Base-by-base conservation (phyloP, 2,113 vertebrate genomes). In the Amphiprion ocellaris region DNA sequence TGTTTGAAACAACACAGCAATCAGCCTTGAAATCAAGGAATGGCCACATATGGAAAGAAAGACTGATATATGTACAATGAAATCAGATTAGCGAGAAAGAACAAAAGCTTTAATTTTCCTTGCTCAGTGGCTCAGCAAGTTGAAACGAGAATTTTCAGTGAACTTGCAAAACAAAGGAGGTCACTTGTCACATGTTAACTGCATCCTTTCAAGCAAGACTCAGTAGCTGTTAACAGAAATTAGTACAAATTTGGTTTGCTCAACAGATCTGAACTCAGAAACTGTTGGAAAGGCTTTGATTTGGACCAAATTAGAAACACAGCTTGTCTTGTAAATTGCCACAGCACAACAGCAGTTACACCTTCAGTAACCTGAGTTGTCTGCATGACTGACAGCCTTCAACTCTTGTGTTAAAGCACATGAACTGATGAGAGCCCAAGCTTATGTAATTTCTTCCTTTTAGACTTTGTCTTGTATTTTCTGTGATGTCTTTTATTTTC, bases 381-480 rank as follows among this genome's bases (percentile, higher is more conserved):
- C 63, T 39, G 54, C 16, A n/a, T 50, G 16, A n/a, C 55, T 17
- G 39, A 54, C 59, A 46, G 77, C 77, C 71, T 75, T 77, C 44
- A 56, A 76, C 44, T 33, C 5, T 33, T 8, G 30, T 33, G 10
- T 62, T n/a, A 19, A 50, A 72, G 30, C 24, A 74, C 49, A 33
- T 68, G 15, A 63, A 67, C 30, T 16, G 24, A 15, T 12, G 17
- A 50, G 24, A 69, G 56, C 65, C 59, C 49, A 5, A 50, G 72
- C 53, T 62, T 54, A 14, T 67, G 74, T 52, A n/a, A 53, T 70
- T 76, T 76, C 77, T 75, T 78, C 80, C 79, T 82, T 49, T 46
- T 66, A 79, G 63, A 82, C 41, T 72, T 85, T 50, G 74, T 87
- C 77, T 88, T 44, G 53, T 85, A 55, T 70, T 61, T 79, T 37